Conservation (phyloP, 2,113 vertebrate species). For the Chiloscyllium plagiosum region DNA sequence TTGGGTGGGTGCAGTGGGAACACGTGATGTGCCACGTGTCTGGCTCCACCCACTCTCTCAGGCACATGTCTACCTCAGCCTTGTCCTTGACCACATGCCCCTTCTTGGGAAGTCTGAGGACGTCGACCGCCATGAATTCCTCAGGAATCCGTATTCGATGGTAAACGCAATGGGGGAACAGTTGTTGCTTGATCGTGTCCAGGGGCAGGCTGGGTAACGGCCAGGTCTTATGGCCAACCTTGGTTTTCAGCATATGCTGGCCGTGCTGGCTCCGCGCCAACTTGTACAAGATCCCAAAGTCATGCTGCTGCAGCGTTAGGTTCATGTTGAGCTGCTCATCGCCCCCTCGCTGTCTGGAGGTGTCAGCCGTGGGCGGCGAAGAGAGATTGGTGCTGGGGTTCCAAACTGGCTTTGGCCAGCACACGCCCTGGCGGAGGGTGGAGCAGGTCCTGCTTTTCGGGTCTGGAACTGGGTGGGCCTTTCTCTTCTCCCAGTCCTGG, state of each 20-base stretch:
- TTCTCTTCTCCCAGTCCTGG: not conserved
- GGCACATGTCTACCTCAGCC: constrained; percentile 45
- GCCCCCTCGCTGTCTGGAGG: not conserved
- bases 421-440: not conserved
- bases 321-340: constrained; percentile 43
- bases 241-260: not conserved
- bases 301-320: not conserved
- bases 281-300: constrained; percentile 43
- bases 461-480: not conserved
- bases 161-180: not conserved
- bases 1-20: not conserved
- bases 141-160: constrained; percentile 45
- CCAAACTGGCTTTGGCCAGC: constrained; percentile 39
- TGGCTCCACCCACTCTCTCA: constrained; percentile 46
- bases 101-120: constrained; percentile 41
- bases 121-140: constrained; percentile 37
- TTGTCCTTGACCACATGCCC: not conserved
- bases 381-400: constrained; percentile 43
- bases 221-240: not conserved
- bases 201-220: constrained; percentile 47
- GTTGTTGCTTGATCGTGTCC: constrained; percentile 29
- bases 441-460: not conserved
- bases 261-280: not conserved
- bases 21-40: too few species aligned
- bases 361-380: constrained; percentile 8